Evolutionary conservation across 2,113 vertebrate genomes (phyloP), one percentile per base, ranked within the genome.

Genomic region (Esox niger): DNA sequence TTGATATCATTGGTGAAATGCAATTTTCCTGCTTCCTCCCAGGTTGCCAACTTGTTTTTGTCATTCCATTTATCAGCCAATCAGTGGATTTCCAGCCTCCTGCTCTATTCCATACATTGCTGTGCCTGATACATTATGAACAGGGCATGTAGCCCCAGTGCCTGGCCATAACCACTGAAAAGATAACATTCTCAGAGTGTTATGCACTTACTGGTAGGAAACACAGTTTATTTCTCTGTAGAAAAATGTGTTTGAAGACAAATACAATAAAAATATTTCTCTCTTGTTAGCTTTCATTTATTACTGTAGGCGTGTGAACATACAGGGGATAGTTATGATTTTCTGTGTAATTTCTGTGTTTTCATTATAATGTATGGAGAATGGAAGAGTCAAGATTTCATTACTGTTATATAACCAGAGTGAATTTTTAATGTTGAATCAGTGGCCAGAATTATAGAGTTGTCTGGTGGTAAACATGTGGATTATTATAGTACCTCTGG

Each of bases 61-160:
- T 82, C 68, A 70, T 80, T 75, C 71, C 26, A 25, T 27, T 79
- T 77, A 83, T 84, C 79, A 69, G 72, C 72, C n/a, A 21, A 21
- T n/a, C n/a, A n/a, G n/a, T 21, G n/a, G 5, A 52, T 52, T 52
- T 52, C 20, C 47, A 52, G 47, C n/a, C 64, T 55, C 27, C 30
- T 0, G 3, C 54, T 70, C 30, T 0, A 5, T 38, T 70, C 58
- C 56, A 54, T 68, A 46, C 52, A 57, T 59, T 64, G 71, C 47
- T 69, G 66, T 3, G 56, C 70, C 68, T 78, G 23, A 33, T 27
- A 54, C 66, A 71, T 73, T 6, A 10, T 65, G 9, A 57, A 63
- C 58, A 65, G 61, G 80, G 71, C 78, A 56, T 79, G 30, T 70
- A 54, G 63, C 46, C 32, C 29, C 31, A 74, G 70, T 25, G 31